phyloP scores from a whole-genome alignment of 2,888 invertebrate species.

The Drosophila hawaiiensis region DNA sequence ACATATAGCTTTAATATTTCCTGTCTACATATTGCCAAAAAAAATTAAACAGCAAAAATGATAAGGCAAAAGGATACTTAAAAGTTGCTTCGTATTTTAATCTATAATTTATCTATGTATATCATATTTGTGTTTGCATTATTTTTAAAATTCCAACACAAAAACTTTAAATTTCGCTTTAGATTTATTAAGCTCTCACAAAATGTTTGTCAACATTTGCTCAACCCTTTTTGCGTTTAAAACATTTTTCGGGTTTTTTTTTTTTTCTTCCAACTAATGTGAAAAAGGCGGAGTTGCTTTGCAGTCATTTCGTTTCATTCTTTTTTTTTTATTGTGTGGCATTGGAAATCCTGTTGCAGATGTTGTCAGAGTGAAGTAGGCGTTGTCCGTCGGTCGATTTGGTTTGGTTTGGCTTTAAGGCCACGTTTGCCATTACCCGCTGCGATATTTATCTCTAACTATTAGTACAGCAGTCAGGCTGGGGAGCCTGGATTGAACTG shows the following conservation, averaged over 20 bases:
- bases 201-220: conserved; percentile 14
- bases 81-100: neutral
- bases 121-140: neutral
- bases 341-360: conserved; percentile 29
- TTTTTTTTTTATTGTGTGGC: conserved; percentile 12
- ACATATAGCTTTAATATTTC: conserved; percentile 21
- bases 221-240: conserved; percentile 30
- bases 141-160: neutral
- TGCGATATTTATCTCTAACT: conserved; percentile 75
- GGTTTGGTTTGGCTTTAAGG: conserved; percentile 30
- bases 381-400: conserved; percentile 50
- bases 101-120: too few relatives aligned
- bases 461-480: conserved; percentile 69
- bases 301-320: conserved; percentile 33
- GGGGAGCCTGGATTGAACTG: conserved; percentile 31
- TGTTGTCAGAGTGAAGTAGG: conserved; percentile 40
- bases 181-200: conserved; percentile 5
- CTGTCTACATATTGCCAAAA: too few relatives aligned
- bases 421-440: conserved; percentile 46
- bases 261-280: conserved; percentile 55
- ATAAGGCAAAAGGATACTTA: neutral
- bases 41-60: neutral
- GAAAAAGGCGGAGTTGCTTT: conserved; percentile 71
- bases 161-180: conserved; percentile 23
- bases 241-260: conserved; percentile 23